Evolutionary conservation across 2,888 invertebrate genomes (phyloP), one percentile per base, ranked within the genome.

Genomic region (Thymelicus sylvestris): DNA sequence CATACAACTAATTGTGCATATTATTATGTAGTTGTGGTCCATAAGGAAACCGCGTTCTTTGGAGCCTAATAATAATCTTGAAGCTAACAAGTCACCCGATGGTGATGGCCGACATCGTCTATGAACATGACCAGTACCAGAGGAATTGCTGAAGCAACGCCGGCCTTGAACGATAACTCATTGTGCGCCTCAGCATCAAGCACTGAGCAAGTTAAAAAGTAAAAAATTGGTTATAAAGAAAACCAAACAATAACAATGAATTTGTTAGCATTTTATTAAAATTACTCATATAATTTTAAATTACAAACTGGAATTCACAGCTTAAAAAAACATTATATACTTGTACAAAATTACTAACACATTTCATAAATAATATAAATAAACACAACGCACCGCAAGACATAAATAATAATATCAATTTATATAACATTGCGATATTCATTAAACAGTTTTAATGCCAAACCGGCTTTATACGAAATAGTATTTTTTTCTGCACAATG

Each of bases 181-280:
- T 31, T 31, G 3, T 31, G 3, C 31, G 5, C 31, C 31, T 31
- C 2, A 19, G 19, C 19, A 19, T 19, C 19, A 2, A 19, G 19
- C 19, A 19, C 19, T 19, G 19, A 19, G 19, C 19, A 19, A 19
- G 19, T 19, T 19, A 19, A 19, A 19, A 0, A 19, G 0, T 1
- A 19, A 19, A 19, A 19, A 19, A 1, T 19, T 0, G 19, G 0
- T 19, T 1, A 1, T 1, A 74, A 71, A 72, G 59, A 62, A 70
- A 62, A 38, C 15, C 55, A 52, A 71, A 66, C 64, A 73, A 64
- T 73, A 74, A 19, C 19, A 19, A 19, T 19, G n/a, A n/a, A n/a
- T 73, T 72, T 73, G 66, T 74, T 76, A 74, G 74, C 74, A 72
- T 73, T 76, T 75, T 77, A 75, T 75, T 75, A 71, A 72, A 74